Conservation (phyloP, 2,888 invertebrate species). For the Stenotaenia linearis region DNA sequence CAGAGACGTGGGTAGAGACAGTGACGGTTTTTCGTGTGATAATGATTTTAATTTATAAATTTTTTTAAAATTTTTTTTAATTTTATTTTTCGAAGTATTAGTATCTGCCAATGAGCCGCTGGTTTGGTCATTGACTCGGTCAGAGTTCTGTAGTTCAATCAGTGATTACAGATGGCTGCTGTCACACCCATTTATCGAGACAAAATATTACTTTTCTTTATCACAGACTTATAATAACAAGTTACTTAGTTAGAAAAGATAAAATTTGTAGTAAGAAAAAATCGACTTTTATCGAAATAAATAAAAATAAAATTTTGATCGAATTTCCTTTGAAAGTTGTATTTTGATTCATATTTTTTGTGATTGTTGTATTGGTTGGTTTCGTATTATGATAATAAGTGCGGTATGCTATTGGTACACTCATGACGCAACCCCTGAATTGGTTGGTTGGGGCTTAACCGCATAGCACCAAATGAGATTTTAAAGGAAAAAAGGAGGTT, state of each 20-base stretch:
- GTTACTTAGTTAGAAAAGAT: too few relatives aligned
- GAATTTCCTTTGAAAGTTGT: not conserved
- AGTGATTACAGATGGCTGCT: not conserved
- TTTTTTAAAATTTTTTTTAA: not conserved
- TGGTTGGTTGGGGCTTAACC: not conserved
- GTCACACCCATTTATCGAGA: not conserved
- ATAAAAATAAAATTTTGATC: too few relatives aligned
- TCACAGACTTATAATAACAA: too few relatives aligned
- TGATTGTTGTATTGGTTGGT: not conserved
- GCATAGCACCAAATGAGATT: not conserved
- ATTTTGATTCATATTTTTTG: not conserved
- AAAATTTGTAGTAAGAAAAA: too few relatives aligned
- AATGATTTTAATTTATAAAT: not conserved
- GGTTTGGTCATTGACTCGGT: not conserved
- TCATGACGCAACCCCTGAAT: not conserved
- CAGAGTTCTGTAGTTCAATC: not conserved
- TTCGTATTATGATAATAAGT: not conserved
- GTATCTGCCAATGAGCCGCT: not conserved
- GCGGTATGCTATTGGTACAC: not conserved
- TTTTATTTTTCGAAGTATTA: not conserved
- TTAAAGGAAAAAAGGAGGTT: not conserved
- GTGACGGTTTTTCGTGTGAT: not conserved
- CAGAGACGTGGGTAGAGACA: not conserved
- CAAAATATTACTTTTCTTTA: not conserved
- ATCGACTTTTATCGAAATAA: too few relatives aligned